A percentile compares a stretch with the other conserved stretches of the same genome.
Conservation (phyloP, 2,888 invertebrate species). For the Synanthedon formicaeformis region DNA sequence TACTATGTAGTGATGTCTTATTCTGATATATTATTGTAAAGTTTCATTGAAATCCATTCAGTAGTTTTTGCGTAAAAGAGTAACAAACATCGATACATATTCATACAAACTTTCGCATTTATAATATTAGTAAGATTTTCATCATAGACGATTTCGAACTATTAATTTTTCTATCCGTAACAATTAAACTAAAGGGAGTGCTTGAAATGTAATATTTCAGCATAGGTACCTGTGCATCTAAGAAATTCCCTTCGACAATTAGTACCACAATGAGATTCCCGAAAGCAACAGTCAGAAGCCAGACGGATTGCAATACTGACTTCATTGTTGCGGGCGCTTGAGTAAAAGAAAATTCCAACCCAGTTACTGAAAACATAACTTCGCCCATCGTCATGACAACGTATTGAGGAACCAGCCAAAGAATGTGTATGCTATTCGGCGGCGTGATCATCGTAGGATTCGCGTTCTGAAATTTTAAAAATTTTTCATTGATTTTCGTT, state of each 20-base stretch:
- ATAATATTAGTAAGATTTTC: no score
- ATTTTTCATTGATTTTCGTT: background rate
- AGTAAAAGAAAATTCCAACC: slow-evolving; percentile 94
- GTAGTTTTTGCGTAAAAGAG: no score
- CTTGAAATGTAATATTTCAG: no score
- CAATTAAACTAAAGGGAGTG: no score
- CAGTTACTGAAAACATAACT: slow-evolving; percentile 96
- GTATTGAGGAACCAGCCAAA: slow-evolving; percentile 93
- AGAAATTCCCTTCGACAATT: slow-evolving; percentile 82
- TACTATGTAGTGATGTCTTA: no score
- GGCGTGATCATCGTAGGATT: slow-evolving; percentile 66
- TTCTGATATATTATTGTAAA: no score
- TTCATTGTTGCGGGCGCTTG: slow-evolving; percentile 95
- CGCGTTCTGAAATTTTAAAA: slow-evolving; percentile 24
- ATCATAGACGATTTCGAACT: no score
- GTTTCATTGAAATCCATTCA: no score
- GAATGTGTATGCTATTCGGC: slow-evolving; percentile 82
- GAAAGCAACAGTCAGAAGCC: slow-evolving; percentile 92
- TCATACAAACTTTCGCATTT: no score
- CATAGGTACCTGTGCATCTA: slow-evolving; percentile 77
- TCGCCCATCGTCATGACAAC: slow-evolving; percentile 92
- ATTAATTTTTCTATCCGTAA: no score
- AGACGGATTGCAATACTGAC: slow-evolving; percentile 90
- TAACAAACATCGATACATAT: no score
- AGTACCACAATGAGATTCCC: slow-evolving; percentile 94